phyloP scores from a whole-genome alignment of 2,888 invertebrate species.

The Brachylomia viminalis region DNA sequence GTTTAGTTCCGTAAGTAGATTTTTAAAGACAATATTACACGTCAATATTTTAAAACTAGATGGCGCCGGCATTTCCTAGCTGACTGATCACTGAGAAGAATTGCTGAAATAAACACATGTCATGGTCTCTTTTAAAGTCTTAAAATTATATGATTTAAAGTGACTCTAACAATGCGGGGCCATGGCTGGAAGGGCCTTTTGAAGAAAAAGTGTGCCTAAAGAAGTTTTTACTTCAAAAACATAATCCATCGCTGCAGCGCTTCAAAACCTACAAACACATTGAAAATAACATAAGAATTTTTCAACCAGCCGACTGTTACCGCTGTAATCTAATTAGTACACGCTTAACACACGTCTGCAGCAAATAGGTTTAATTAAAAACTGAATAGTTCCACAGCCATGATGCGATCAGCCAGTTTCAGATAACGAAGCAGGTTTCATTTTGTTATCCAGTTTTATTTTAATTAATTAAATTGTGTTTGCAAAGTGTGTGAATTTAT shows the following conservation, averaged over 20 bases:
- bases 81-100: too few relatives aligned
- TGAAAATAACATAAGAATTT: constrained; percentile 76
- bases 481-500: constrained; percentile 14
- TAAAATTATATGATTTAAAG: too few relatives aligned
- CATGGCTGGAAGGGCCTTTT: too few relatives aligned
- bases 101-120: too few relatives aligned
- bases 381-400: constrained; percentile 80
- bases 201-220: too few relatives aligned
- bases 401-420: constrained; percentile 61
- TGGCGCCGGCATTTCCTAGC: too few relatives aligned
- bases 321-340: constrained; percentile 82
- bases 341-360: constrained; percentile 78
- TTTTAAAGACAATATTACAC: too few relatives aligned
- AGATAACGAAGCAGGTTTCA: constrained; percentile 58
- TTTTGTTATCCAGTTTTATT: constrained; percentile 61
- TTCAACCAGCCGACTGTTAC: constrained; percentile 69
- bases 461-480: constrained; percentile 56
- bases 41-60: too few relatives aligned
- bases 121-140: too few relatives aligned
- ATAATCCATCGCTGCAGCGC: constrained; percentile 60
- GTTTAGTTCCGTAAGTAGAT: too few relatives aligned
- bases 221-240: too few relatives aligned
- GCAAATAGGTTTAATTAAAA: constrained; percentile 83
- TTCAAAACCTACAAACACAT: constrained; percentile 24
- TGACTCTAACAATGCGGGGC: too few relatives aligned